Conservation (phyloP, 2,113 vertebrate genomes). For the Cranoglanis bouderius region DNA sequence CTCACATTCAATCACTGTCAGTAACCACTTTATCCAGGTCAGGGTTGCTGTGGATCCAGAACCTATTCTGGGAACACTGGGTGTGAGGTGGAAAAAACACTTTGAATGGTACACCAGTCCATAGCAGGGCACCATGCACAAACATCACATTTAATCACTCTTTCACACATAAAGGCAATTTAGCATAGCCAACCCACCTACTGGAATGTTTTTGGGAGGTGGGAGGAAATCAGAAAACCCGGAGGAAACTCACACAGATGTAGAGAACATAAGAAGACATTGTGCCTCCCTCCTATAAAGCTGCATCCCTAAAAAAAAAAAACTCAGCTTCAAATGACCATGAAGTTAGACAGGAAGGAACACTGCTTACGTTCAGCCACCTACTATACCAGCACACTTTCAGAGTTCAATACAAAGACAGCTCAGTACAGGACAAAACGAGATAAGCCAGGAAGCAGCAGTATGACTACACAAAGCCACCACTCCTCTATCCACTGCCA, state of each 20-base stretch:
- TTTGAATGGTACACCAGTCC: neutral
- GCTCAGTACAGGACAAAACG: neutral
- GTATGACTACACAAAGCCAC: conserved; percentile 58
- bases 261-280: neutral
- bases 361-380: neutral
- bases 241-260: neutral
- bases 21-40: neutral
- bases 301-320: neutral
- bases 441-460: conserved; percentile 47
- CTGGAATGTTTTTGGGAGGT: neutral
- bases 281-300: neutral
- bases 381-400: neutral
- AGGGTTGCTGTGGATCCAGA: neutral
- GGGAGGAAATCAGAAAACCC: neutral
- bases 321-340: neutral
- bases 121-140: neutral
- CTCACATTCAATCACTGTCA: neutral
- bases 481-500: conserved; percentile 61
- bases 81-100: no score
- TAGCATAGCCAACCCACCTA: neutral
- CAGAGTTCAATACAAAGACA: conserved; percentile 6
- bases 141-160: neutral
- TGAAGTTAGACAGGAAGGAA: neutral
- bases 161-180: neutral
- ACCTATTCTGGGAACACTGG: neutral